Conservation (phyloP, 1,140 invertebrate species). For the Aphidius ervi region DNA sequence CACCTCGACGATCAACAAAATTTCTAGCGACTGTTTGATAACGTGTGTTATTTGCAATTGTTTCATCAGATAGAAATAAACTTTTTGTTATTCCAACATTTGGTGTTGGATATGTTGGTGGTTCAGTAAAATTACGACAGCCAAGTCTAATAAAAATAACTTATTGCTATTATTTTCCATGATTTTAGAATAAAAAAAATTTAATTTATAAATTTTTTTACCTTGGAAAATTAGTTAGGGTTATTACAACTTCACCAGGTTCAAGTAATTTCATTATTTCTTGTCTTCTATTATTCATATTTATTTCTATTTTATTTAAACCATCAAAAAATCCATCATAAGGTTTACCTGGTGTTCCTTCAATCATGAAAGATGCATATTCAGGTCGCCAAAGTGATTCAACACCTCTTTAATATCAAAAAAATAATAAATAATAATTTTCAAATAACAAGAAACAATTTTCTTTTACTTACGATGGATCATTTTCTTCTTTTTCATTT, state of each 20-base stretch:
- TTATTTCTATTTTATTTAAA: constrained; percentile 96
- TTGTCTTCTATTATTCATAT: constrained; percentile 87
- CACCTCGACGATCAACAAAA: constrained; percentile 82
- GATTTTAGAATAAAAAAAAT: background rate
- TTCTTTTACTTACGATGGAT: constrained; percentile 64
- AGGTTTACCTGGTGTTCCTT: constrained; percentile 97
- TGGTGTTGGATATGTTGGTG: constrained; percentile 66
- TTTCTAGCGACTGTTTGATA: constrained; percentile 93
- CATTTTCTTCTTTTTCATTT: constrained; percentile 74
- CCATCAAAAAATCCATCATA: constrained; percentile 89
- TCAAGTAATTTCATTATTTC: constrained; percentile 77
- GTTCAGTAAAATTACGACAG: constrained; percentile 83
- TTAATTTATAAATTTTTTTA: constrained; percentile 34
- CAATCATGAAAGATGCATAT: constrained; percentile 97
- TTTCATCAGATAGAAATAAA: constrained; percentile 93
- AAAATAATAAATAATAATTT: background rate
- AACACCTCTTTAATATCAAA: constrained; percentile 54
- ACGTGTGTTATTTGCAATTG: constrained; percentile 88
- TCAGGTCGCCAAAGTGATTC: constrained; percentile 95
- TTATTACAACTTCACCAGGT: constrained; percentile 81
- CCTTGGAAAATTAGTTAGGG: constrained; percentile 90
- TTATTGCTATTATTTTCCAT: constrained; percentile 12
- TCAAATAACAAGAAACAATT: background rate
- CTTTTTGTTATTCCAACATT: constrained; percentile 74
- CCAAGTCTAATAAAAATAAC: constrained; percentile 67